A percentile compares a stretch with the other conserved stretches of the same genome.
Evolutionary conservation across 2,888 invertebrate genomes (phyloP).

Genomic region (Helleia helle): DNA sequence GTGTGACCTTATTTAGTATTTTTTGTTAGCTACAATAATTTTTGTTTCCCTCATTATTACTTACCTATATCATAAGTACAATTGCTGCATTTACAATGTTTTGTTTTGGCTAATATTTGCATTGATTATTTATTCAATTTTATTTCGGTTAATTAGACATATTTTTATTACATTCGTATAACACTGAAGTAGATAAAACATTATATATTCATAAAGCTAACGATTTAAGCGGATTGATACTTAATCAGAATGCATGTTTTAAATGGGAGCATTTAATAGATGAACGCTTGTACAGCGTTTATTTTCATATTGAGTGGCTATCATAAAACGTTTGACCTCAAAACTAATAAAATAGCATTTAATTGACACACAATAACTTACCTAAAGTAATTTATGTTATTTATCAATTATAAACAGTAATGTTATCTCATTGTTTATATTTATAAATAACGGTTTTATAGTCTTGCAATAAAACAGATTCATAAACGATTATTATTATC

Average conservation of each 20-base stretch:
- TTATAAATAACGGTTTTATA: background rate
- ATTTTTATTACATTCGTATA: too few relatives aligned
- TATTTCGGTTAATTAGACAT: background rate
- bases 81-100: too few relatives aligned
- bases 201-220: too few relatives aligned
- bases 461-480: background rate
- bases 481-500: too few relatives aligned
- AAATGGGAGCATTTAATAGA: background rate
- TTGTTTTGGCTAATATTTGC: too few relatives aligned
- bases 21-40: background rate
- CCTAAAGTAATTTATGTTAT: background rate
- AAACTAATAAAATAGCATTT: constrained; percentile 5
- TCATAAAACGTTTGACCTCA: constrained; percentile 1
- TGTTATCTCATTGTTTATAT: background rate
- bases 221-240: too few relatives aligned
- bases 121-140: too few relatives aligned
- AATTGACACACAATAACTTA: constrained; percentile 6
- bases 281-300: background rate
- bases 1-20: background rate
- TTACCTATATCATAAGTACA: too few relatives aligned
- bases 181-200: too few relatives aligned
- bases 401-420: constrained; percentile 3
- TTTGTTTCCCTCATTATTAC: background rate
- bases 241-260: background rate
- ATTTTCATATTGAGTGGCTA: background rate